phyloP scores from a whole-genome alignment of 2,888 invertebrate species.

The Tiphia femorata region DNA sequence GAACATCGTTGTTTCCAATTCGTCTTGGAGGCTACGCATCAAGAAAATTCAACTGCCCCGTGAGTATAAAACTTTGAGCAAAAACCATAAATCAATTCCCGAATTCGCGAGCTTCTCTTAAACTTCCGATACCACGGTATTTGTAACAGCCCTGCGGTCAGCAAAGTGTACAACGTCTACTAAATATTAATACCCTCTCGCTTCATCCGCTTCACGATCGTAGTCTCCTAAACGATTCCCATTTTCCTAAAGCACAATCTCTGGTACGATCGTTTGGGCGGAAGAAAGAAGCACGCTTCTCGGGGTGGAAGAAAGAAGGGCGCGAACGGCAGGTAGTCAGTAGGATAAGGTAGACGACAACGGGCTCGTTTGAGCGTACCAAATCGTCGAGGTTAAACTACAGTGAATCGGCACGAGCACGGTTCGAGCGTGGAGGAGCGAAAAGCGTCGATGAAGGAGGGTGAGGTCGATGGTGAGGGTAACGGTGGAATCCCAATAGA shows the following conservation, averaged over 20 bases:
- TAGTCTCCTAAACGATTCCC: not conserved
- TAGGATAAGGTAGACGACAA: conserved; percentile 52
- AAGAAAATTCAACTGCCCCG: too few species aligned
- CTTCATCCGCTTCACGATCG: not conserved
- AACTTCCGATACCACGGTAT: too few species aligned
- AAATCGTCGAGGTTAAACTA: conserved; percentile 63
- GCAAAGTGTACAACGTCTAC: too few species aligned
- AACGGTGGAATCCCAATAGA: conserved; percentile 49
- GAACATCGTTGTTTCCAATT: too few species aligned
- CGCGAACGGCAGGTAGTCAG: conserved; percentile 1
- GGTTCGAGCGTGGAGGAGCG: conserved; percentile 24
- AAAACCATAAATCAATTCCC: too few species aligned
- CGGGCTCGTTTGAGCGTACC: conserved; percentile 63
- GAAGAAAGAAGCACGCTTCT: not conserved
- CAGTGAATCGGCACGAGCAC: conserved; percentile 59
- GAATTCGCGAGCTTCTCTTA: too few species aligned
- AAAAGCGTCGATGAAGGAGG: conserved; percentile 14
- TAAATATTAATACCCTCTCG: too few species aligned
- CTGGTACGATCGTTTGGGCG: too few species aligned
- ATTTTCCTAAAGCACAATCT: too few species aligned
- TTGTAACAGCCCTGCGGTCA: too few species aligned
- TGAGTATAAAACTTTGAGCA: too few species aligned
- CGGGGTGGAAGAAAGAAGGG: not conserved
- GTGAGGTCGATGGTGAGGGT: not conserved
- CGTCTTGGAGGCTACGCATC: too few species aligned